Base-by-base conservation (phyloP, 2,888 invertebrate genomes). In the Epirrita christyi region DNA sequence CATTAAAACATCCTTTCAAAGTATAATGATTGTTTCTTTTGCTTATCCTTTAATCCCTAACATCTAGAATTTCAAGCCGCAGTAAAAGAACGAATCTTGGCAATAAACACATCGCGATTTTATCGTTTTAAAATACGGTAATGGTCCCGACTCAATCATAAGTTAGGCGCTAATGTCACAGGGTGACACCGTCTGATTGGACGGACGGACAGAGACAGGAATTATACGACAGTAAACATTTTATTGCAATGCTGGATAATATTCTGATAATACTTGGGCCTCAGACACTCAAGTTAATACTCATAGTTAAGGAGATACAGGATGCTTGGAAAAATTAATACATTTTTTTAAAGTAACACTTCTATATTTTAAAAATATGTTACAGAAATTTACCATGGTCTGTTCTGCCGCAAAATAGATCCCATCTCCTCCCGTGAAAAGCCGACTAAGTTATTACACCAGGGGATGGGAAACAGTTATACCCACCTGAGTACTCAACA, bases 101-200 rank as follows among this genome's bases (percentile, higher is more conserved):
- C 71, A 75, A 82, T 85, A 83, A 83, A 83, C 78, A 75, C 74
- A 66, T 70, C 61, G 72, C 75, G 81, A 85, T 85, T 83, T 85
- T 88, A 88, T 85, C 80, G 72, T 64, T 65, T 73, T 84, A 81
- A 86, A 80, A 83, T 86, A 88, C 80, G 77, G 79, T 81, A 81
- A 85, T 85, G 83, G 76, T 75, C 71, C 72, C 70, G 71, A 68
- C 79, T 87, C 85, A 88, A 87, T 87, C 88, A 88, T 88, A 87
- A 86, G 81, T 88, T 86, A 83, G 75, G 57, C 64, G 69, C 76
- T 88, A 87, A 88, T 87, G 85, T 81, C 78, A 76, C 68, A 60
- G 59, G 44, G 63, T 71, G 79, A 78, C 75, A 75, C 29, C 28
- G 44, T 43, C 56, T 54, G 59, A 59, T 54, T 53, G 56, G 56